Evolutionary conservation across 2,797 vertebrate genomes (phyloP).

Genomic region (Cynodonichthys magdalenae): DNA sequence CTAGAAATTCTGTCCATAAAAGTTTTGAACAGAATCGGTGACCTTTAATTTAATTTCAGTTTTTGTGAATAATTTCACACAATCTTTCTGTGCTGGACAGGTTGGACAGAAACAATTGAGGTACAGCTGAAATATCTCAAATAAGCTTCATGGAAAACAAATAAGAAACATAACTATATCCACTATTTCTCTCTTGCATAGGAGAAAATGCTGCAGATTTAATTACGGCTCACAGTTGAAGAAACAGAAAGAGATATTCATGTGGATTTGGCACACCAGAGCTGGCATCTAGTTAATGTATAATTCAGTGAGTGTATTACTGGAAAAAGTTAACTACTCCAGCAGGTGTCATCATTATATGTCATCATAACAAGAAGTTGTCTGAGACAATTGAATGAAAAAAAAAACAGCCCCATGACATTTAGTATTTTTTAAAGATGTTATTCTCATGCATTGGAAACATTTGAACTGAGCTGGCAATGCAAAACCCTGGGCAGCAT

Average conservation of each 20-base stretch:
- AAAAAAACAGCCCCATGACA: not conserved
- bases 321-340: constrained; percentile 5
- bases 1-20: too few species aligned
- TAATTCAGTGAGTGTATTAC: constrained; percentile 1
- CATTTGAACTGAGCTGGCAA: not conserved
- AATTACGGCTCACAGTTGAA: not conserved
- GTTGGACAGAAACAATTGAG: not conserved
- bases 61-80: not conserved
- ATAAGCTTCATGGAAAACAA: not conserved
- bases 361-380: not conserved
- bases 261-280: not conserved
- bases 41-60: too few species aligned
- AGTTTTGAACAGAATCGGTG: too few species aligned
- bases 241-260: constrained; percentile 1
- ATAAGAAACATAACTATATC: not conserved
- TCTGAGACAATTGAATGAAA: not conserved
- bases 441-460: not conserved
- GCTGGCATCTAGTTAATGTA: not conserved
- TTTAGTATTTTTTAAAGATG: not conserved
- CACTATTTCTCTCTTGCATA: not conserved
- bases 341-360: constrained; percentile 1
- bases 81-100: not conserved
- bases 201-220: not conserved
- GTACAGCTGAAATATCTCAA: not conserved
- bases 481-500: too few species aligned